Base-by-base conservation (phyloP, 1,140 invertebrate genomes). In the Xylocopa sonorina region DNA sequence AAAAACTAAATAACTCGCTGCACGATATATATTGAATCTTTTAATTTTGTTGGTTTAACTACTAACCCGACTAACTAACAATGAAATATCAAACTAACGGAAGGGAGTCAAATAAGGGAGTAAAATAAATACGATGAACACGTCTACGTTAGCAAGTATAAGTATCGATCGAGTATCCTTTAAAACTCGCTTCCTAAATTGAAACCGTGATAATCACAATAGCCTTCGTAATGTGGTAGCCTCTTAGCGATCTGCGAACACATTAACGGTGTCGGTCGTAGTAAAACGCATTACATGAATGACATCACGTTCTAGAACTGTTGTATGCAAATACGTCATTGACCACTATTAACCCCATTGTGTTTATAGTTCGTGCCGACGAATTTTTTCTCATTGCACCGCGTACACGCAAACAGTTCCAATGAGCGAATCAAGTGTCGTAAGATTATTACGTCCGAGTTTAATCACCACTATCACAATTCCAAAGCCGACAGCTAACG, bases 291-390 rank as follows among this genome's bases (percentile, higher is more conserved):
- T 68, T 68, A 74, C 38, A 60, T 53, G 64, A 72, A 63, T 84
- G 83, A 84, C 72, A 64, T 84, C 82, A 84, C 34, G 50, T 18
- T 67, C 55, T n/a, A 76, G 82, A 84, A 75, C 73, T 29, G 79
- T 84, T 84, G 63, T 80, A 80, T 80, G 67, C 55, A 34, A 84
- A 66, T 48, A 55, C 38, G 48, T 53, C 73, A 84, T 84, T 75
- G 67, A 76, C 77, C 58, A 57, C 60, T 50, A 80, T 84, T 84
- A 68, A 73, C 60, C 83, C 62, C 32, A 27, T 57, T 60, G 50
- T 78, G 75, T 71, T 78, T 72, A 62, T 78, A 60, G 38, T 14
- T 46, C 57, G 14, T 4, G 50, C n/a, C 18, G 41, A 43, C 29
- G 21, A 63, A 78, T 63, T 64, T 63, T 63, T 63, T 10, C 18